phyloP scores from a whole-genome alignment of 2,797 vertebrate genomes.

The Cirrhinus mrigala region DNA sequence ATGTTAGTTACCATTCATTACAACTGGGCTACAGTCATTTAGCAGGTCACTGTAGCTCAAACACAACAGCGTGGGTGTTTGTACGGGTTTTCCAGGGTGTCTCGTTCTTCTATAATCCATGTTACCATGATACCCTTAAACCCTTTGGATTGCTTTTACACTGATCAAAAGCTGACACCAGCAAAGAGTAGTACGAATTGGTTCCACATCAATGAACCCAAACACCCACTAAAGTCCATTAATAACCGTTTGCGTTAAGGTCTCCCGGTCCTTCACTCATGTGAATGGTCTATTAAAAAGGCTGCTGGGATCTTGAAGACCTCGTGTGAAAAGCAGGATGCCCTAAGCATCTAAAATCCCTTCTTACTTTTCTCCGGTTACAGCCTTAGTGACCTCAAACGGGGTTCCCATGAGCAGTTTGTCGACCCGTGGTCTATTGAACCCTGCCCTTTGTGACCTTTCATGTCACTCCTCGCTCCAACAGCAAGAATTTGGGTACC shows the following conservation, averaged over 20 bases:
- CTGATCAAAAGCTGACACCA: conserved; percentile 48
- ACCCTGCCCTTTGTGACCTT: conserved; percentile 37
- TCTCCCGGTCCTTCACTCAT: conserved; percentile 54
- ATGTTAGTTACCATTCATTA: neutral
- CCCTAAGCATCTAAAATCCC: conserved; percentile 31
- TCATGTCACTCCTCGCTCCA: conserved; percentile 7
- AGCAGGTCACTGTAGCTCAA: neutral
- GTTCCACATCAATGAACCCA: conserved; percentile 60
- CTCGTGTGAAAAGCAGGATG: conserved; percentile 45
- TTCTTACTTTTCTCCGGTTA: conserved; percentile 22
- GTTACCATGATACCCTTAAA: conserved; percentile 37
- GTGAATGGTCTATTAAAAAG: conserved; percentile 73
- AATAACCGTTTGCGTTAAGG: conserved; percentile 51
- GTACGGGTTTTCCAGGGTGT: neutral
- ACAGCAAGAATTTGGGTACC: conserved; percentile 17
- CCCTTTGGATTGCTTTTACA: neutral
- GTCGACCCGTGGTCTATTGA: conserved; percentile 31
- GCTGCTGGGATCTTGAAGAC: conserved; percentile 57
- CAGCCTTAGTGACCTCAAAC: conserved; percentile 11
- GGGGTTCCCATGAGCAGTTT: conserved; percentile 52
- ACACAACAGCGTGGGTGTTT: neutral
- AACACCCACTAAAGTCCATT: conserved; percentile 39
- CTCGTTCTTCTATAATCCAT: neutral
- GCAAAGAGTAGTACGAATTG: conserved; percentile 35
- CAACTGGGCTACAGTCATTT: neutral